Evolutionary conservation across 1,140 invertebrate species (phyloP).

Genomic region (Lordiphosa mommai): DNA sequence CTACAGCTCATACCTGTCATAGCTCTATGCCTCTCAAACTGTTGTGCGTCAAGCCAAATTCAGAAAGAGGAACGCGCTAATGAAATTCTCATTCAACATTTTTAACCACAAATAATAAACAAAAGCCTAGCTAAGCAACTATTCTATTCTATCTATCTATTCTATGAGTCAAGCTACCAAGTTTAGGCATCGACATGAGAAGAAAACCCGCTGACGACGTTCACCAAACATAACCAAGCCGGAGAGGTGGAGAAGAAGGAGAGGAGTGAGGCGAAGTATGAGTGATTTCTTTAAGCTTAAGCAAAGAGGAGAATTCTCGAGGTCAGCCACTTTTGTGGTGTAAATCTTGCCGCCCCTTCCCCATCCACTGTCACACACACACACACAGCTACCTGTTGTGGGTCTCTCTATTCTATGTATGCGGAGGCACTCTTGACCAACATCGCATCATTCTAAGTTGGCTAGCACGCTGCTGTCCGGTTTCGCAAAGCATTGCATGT

Average conservation of each 20-base stretch:
- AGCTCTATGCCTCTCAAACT: no score
- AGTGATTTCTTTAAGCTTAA: constrained; percentile 44
- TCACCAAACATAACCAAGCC: constrained; percentile 20
- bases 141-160: constrained; percentile 31
- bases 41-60: no score
- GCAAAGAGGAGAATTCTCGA: constrained; percentile 51
- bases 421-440: constrained; percentile 63
- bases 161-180: constrained; percentile 48
- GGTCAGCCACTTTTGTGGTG: constrained; percentile 63
- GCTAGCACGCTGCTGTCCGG: constrained; percentile 45
- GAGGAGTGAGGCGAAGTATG: constrained; percentile 24
- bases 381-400: constrained; percentile 10
- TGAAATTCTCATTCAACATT: constrained; percentile 30
- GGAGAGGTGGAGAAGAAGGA: constrained; percentile 8
- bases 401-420: constrained; percentile 35
- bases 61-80: constrained; percentile 6
- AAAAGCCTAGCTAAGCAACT: constrained; percentile 16
- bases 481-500: constrained; percentile 47
- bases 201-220: constrained; percentile 26
- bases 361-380: not conserved
- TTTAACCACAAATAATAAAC: constrained; percentile 21
- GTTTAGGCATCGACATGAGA: constrained; percentile 40
- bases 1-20: no score
- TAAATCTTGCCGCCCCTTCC: constrained; percentile 11
- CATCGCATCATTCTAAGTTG: constrained; percentile 39